Conservation (phyloP, 2,888 invertebrate species). For the Spialia ferax region DNA sequence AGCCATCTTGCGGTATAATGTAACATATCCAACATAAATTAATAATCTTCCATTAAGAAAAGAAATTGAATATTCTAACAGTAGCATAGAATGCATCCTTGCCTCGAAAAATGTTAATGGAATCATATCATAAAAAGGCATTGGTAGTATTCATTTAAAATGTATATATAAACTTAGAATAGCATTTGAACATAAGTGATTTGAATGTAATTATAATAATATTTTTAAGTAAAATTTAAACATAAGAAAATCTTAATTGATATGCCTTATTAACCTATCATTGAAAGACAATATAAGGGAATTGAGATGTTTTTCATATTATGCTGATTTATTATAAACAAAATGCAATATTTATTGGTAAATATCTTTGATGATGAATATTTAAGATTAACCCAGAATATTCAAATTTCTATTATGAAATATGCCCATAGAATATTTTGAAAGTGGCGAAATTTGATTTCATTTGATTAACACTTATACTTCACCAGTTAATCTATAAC, state of each 20-base stretch:
- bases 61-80: conserved; percentile 40
- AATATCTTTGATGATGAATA: background rate
- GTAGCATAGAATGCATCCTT: conserved; percentile 73
- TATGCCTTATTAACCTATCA: conserved; percentile 63
- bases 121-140: conserved; percentile 25
- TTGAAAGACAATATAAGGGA: conserved; percentile 56
- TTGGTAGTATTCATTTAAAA: conserved; percentile 36
- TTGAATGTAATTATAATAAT: conserved; percentile 35
- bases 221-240: conserved; percentile 43
- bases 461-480: background rate
- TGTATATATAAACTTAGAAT: conserved; percentile 37
- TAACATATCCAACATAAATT: conserved; percentile 43
- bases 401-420: no score
- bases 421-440: background rate
- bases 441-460: background rate
- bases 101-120: conserved; percentile 53
- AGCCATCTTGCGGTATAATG: background rate
- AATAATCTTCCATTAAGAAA: conserved; percentile 40
- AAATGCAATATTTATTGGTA: conserved; percentile 5
- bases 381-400: no score
- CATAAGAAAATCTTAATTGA: conserved; percentile 52
- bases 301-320: conserved; percentile 20
- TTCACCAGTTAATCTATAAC: background rate
- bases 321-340: conserved; percentile 27
- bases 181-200: conserved; percentile 21